phyloP scores from a whole-genome alignment of 2,888 invertebrate species.

The Ellobium chinense region DNA sequence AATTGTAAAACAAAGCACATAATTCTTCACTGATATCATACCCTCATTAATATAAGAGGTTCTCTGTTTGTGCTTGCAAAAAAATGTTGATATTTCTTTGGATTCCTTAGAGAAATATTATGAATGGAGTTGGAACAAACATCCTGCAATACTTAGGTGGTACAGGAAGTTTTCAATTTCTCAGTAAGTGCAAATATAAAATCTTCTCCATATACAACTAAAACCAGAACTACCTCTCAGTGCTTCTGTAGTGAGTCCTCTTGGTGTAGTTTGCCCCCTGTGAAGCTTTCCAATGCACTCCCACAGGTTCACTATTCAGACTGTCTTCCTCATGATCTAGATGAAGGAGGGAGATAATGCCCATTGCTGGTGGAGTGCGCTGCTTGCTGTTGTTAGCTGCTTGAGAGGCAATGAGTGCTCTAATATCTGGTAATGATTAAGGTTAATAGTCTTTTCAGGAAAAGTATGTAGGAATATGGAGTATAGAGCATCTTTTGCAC shows the following conservation, averaged over 20 bases:
- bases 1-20: too few relatives aligned
- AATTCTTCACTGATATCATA: too few relatives aligned
- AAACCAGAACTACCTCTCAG: constrained; percentile 66
- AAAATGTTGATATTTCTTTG: too few relatives aligned
- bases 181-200: neutral
- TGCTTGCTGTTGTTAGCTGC: constrained; percentile 27
- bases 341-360: constrained; percentile 28
- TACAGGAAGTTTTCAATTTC: neutral
- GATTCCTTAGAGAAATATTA: too few relatives aligned
- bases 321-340: constrained; percentile 33
- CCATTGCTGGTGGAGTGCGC: constrained; percentile 15
- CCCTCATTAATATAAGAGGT: too few relatives aligned
- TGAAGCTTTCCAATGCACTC: constrained; percentile 48
- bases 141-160: too few relatives aligned
- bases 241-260: constrained; percentile 65
- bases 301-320: constrained; percentile 44
- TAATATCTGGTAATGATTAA: constrained; percentile 41
- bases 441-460: constrained; percentile 6
- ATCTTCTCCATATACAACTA: too few relatives aligned
- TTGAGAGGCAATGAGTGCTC: constrained; percentile 19
- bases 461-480: too few relatives aligned
- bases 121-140: too few relatives aligned
- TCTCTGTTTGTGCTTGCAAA: too few relatives aligned
- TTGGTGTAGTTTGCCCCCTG: constrained; percentile 41
- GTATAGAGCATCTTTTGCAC: too few relatives aligned